Percentiles rank a stretch among this genome's conserved stretches.
Evolutionary conservation across 2,113 vertebrate species (phyloP).

Genomic region (Chascanopsetta lugubris): DNA sequence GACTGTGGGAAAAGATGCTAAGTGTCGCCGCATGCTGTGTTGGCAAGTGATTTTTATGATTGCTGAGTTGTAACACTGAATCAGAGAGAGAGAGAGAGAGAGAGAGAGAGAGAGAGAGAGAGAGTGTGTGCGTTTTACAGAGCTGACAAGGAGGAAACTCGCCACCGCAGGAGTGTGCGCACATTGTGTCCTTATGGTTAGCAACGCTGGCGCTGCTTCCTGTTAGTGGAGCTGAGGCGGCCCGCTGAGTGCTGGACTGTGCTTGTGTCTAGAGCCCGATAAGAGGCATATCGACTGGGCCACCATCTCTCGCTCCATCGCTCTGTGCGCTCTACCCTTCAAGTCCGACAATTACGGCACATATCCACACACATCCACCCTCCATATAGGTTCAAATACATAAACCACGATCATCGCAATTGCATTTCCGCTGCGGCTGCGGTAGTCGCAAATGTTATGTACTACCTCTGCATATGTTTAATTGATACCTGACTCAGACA

Average conservation of each 20-base stretch:
- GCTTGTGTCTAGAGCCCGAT: not conserved
- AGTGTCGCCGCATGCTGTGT: constrained; percentile 25
- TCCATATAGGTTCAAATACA: too few relatives aligned
- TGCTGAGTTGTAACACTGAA: not conserved
- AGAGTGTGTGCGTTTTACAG: constrained; percentile 10
- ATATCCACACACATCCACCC: too few relatives aligned
- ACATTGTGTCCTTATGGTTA: not conserved
- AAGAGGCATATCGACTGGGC: not conserved
- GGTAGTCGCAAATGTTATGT: too few relatives aligned
- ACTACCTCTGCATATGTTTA: not conserved
- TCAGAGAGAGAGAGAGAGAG: too few relatives aligned
- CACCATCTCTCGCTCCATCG: not conserved
- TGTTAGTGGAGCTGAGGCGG: not conserved
- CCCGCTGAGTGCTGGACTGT: not conserved
- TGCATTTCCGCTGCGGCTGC: too few relatives aligned
- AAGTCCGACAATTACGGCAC: too few relatives aligned
- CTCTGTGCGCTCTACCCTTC: not conserved
- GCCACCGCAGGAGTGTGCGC: not conserved
- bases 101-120: too few relatives aligned
- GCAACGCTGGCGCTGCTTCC: not conserved
- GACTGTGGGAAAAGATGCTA: not conserved
- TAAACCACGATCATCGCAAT: too few relatives aligned
- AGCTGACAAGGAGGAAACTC: not conserved
- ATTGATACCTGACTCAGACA: not conserved
- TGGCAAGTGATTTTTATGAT: constrained; percentile 17